Percentiles rank a stretch among this genome's conserved stretches.
phyloP scores from a whole-genome alignment of 2,888 invertebrate species.

The Lochmaea crataegi region DNA sequence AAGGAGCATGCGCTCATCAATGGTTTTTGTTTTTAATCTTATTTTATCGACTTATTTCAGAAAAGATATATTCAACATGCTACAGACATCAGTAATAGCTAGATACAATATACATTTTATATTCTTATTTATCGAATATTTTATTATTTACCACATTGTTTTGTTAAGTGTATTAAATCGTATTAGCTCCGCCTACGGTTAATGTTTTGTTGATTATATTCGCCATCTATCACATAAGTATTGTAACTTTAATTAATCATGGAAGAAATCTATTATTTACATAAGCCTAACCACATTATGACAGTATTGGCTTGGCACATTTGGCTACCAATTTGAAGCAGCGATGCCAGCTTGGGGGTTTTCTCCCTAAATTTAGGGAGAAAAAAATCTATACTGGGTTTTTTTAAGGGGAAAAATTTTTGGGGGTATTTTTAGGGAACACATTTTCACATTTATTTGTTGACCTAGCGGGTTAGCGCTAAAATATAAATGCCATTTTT shows the following conservation, averaged over 20 bases:
- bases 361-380: no score
- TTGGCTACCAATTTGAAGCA: not conserved
- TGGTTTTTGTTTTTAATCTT: slow-evolving; percentile 36
- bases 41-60: slow-evolving; percentile 33
- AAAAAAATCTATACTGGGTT: no score
- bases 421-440: no score
- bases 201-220: not conserved
- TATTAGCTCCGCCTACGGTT: slow-evolving; percentile 10
- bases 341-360: no score
- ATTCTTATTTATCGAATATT: not conserved
- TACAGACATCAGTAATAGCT: not conserved
- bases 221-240: not conserved
- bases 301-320: not conserved
- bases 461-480: no score
- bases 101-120: not conserved
- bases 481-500: no score
- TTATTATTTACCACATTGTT: not conserved
- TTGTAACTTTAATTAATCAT: not conserved
- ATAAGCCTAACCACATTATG: not conserved
- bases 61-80: slow-evolving; percentile 5
- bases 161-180: slow-evolving; percentile 4
- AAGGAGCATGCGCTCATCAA: slow-evolving; percentile 43
- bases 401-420: no score
- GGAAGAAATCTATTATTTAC: not conserved
- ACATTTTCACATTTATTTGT: no score